Evolutionary conservation across 2,113 vertebrate genomes (phyloP).

Genomic region (Nestor notabilis): DNA sequence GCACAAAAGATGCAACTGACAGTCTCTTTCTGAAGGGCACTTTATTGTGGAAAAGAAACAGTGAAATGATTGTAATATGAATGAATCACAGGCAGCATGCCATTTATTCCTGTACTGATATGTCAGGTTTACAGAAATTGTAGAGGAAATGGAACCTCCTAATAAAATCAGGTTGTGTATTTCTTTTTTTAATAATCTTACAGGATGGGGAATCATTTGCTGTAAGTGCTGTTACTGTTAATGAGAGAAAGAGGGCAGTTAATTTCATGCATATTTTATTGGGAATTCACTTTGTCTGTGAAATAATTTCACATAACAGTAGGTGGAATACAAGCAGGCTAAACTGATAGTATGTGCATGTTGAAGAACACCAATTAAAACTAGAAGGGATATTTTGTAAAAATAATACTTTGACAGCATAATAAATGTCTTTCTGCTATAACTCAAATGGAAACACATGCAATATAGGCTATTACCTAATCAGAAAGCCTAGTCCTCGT

Average conservation of each 20-base stretch:
- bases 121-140: background rate
- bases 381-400: background rate
- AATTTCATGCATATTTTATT: conserved; percentile 29
- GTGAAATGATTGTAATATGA: background rate
- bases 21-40: background rate
- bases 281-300: background rate
- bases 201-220: background rate
- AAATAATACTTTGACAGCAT: background rate
- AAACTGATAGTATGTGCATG: background rate
- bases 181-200: background rate
- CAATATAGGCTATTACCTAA: background rate
- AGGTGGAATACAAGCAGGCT: background rate
- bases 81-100: background rate
- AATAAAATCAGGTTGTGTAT: background rate
- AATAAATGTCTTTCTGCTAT: background rate
- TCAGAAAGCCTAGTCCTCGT: background rate
- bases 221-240: conserved; percentile 21
- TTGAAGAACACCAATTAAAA: background rate
- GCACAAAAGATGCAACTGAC: background rate
- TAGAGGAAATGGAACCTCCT: background rate
- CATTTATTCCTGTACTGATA: background rate
- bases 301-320: conserved; percentile 12
- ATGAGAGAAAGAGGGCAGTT: background rate
- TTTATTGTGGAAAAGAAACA: background rate
- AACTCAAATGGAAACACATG: background rate